These are phyloP conservation scores for Pogonocherus hispidulus DNA, from an alignment of 2,888 invertebrate species.

Conservation along the genomic window DNA sequence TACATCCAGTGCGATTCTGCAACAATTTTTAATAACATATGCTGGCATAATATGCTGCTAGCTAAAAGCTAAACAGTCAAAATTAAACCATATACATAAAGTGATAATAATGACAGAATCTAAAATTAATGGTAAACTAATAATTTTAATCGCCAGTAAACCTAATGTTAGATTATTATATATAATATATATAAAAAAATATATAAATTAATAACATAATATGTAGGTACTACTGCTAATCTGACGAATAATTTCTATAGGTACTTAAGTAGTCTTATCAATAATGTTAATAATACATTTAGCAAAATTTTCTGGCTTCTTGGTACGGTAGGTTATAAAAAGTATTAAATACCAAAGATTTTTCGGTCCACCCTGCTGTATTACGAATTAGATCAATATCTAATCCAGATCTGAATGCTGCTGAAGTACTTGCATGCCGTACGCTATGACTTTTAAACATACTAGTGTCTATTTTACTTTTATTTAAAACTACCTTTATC, in stretches of 20 bases:
- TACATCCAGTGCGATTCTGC: not conserved
- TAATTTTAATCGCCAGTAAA: no score
- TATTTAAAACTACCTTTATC: conserved; percentile 35
- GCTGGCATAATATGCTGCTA: no score
- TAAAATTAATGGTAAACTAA: no score
- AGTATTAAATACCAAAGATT: conserved; percentile 32
- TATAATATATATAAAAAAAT: no score
- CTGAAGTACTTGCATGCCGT: conserved; percentile 39
- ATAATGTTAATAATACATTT: not conserved
- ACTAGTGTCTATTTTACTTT: conserved; percentile 36
- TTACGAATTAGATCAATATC: conserved; percentile 39
- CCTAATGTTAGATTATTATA: no score
- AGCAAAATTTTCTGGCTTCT: not conserved
- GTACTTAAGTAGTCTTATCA: no score
- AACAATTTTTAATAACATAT: not conserved
- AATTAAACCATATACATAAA: no score
- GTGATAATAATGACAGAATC: no score
- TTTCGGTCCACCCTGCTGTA: conserved; percentile 40
- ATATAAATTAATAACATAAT: no score
- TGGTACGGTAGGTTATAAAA: conserved; percentile 39
- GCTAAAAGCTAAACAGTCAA: no score
- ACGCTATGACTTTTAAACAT: conserved; percentile 35
- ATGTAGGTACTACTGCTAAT: no score
- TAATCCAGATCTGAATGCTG: conserved; percentile 35
- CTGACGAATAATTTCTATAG: no score